phyloP scores from a whole-genome alignment of 1,140 invertebrate species.

The Atta colombica region DNA sequence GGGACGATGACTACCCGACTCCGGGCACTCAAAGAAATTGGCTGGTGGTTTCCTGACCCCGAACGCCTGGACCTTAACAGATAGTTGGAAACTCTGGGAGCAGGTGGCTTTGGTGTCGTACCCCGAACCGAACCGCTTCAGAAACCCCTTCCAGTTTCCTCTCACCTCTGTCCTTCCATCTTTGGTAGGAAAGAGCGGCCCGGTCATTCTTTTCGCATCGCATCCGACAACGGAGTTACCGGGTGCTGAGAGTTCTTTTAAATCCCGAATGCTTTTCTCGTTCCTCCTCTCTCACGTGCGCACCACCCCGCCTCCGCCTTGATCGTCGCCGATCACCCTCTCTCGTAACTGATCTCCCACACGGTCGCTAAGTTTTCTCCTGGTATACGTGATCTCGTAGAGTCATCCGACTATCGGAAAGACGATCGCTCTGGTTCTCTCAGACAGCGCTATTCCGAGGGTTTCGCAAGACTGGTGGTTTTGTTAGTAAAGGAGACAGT shows the following conservation, averaged over 20 bases:
- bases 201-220: slow-evolving; percentile 75
- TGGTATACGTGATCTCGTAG: slow-evolving; percentile 70
- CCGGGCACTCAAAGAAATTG: slow-evolving; percentile 84
- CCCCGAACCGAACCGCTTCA: slow-evolving; percentile 60
- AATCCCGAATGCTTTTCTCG: slow-evolving; percentile 74
- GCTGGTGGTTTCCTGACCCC: slow-evolving; percentile 81
- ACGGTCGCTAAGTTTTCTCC: slow-evolving; percentile 56
- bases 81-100: slow-evolving; percentile 79
- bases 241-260: slow-evolving; percentile 66
- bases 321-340: slow-evolving; percentile 58
- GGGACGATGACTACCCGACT: slow-evolving; percentile 77
- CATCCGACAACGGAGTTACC: slow-evolving; percentile 72
- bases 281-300: slow-evolving; percentile 25
- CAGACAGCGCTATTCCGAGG: slow-evolving; percentile 14
- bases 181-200: neutral
- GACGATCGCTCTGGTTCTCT: slow-evolving; percentile 30
- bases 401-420: slow-evolving; percentile 56
- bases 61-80: slow-evolving; percentile 73
- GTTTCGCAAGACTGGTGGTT: slow-evolving; percentile 49
- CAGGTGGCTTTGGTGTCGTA: slow-evolving; percentile 76
- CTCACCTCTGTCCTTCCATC: slow-evolving; percentile 60
- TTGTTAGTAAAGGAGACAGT: slow-evolving; percentile 35
- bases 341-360: slow-evolving; percentile 51
- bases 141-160: slow-evolving; percentile 46
- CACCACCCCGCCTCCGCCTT: neutral